Base-by-base conservation (phyloP, 2,113 vertebrate species). In the Chamaea fasciata region DNA sequence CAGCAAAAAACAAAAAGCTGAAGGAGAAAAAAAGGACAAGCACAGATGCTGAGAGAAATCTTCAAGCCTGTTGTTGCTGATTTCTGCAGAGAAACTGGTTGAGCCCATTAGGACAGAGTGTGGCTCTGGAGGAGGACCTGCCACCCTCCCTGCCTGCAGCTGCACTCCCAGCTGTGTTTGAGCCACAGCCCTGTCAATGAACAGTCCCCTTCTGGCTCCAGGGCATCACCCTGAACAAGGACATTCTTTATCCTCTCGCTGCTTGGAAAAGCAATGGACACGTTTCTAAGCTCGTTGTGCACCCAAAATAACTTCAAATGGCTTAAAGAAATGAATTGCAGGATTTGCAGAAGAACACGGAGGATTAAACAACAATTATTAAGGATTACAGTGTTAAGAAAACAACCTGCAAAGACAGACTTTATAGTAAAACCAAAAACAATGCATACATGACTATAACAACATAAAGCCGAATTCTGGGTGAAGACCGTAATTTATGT, bases 51-150 rank as follows among this genome's bases (percentile, higher is more conserved):
- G 62, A 69, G 68, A 92, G 80, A 91, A 86, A 89, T 49, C 74
- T 95, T 87, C 81, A 90, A 95, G 88, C 94, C 69, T 70, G 83
- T 49, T 93, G 71, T 59, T 92, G 76, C 70, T 11, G 68, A 75
- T 68, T 84, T 92, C 83, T 95, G 74, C 7, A 10, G 55, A 87
- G 89, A 79, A 92, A 60, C 53, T 57, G 59, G 71, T 49, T 83
- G 75, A 90, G 56, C 73, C 86, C 73, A 78, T 94, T 47, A 86
- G 1, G 24, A 52, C 64, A 50, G 2, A 21, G 62, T 4, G 49
- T 46, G 84, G 50, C 65, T 90, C 33, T 2, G 2, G 5, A 68
- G 73, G 17, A 87, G 77, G 89, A 89, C 62, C 77, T 82, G 80
- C 80, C 79, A 84, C 73, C 57, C 88, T 84, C 73, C 56, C 68